Evolutionary conservation across 1,140 invertebrate species (phyloP), one percentile per base, ranked within the genome.

Genomic region (Diachasma alloeum): DNA sequence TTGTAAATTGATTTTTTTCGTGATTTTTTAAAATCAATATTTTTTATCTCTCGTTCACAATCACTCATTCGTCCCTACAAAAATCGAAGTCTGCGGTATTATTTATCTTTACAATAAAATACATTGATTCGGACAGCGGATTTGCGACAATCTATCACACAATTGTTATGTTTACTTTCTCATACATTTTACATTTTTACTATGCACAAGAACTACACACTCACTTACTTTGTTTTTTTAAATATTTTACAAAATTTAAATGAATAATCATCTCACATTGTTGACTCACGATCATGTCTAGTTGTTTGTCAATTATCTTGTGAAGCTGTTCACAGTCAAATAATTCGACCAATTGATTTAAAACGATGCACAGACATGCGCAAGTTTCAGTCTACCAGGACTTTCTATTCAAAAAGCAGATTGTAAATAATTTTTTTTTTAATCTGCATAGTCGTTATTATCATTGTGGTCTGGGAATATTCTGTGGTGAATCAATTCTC

Each of bases 71-170:
- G 81, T 86, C 74, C 84, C 83, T 87, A 86, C 82, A 85, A 88
- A 87, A 87, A 82, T 84, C 79, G 78, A 78, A 83, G 77, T 82
- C 69, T 81, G 79, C 79, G 71, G 13, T 74, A 80, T 74, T 81
- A 74, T 83, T 77, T 31, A 3, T 63, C 22, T 68, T 36, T 88
- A 87, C 86, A 88, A 82, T 88, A 87, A 88, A 88, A 88, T 88
- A 88, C 86, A 88, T 83, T 81, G 85, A 86, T 81, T 79, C 81
- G 81, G 80, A 76, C 75, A 79, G 68, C 71, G 73, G 74, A 72
- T 63, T 63, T 63, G 9, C 24, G 59, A 26, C 59, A 63, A 63
- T 63, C 59, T 63, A 63, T 63, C 59, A 63, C 59, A 63, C 59
- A 63, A 24, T 53, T 53, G 80, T 56, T 81, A 83, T 78, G 75